phyloP scores from a whole-genome alignment of 35 echinoderm and acorn worm genomes.

The Diadema setosum region DNA sequence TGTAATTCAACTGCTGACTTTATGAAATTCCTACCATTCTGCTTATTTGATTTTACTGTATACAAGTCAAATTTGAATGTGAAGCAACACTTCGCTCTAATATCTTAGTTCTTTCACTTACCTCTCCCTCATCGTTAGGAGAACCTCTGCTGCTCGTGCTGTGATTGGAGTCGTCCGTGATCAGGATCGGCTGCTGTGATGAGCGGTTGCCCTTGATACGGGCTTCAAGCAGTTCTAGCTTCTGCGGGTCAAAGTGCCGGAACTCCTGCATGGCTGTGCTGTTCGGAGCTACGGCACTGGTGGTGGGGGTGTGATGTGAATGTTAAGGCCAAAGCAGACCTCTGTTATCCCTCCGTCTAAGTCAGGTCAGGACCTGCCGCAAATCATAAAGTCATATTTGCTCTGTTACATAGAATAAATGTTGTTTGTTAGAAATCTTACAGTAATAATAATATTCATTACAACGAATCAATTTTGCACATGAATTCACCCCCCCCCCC shows the following conservation, averaged over 20 bases:
- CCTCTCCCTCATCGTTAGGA: conserved; percentile 35
- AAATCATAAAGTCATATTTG: no score
- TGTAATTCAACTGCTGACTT: not conserved
- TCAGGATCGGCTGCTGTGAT: conserved; percentile 57
- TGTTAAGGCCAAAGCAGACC: no score
- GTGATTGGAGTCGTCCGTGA: conserved; percentile 81
- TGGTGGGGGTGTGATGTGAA: no score
- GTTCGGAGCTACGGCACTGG: no score
- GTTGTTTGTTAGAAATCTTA: no score
- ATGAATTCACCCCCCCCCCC: no score
- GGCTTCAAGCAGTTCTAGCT: conserved; percentile 80
- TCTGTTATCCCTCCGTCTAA: no score
- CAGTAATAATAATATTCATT: no score
- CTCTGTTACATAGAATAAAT: no score
- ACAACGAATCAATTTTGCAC: no score
- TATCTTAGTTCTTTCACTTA: not conserved
- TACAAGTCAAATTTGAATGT: not conserved
- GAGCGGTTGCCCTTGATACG: conserved; percentile 68
- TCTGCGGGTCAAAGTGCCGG: conserved; percentile 83
- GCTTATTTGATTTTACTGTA: not conserved
- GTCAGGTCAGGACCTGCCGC: no score
- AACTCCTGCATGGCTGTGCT: conserved; percentile 64
- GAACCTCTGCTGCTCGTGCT: conserved; percentile 61
- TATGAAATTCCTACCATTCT: not conserved
- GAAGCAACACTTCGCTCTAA: not conserved